Evolutionary conservation across 2,888 invertebrate species (phyloP).

Genomic region (Elysia crispata): DNA sequence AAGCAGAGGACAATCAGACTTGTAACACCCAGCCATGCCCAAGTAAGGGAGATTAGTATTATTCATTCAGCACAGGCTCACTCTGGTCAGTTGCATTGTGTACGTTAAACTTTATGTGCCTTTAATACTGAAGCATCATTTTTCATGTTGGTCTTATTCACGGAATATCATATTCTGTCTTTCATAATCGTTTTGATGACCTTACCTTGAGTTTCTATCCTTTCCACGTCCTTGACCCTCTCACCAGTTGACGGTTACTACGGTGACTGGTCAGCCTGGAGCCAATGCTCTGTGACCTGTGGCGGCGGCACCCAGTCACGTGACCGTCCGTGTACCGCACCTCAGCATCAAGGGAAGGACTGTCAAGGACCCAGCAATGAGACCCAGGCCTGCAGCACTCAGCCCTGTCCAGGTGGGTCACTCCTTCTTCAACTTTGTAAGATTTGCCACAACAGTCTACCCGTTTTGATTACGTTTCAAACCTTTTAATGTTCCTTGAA

Average conservation of each 20-base stretch:
- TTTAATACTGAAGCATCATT: too few species aligned
- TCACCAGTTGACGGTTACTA: slow-evolving; percentile 70
- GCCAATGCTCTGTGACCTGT: slow-evolving; percentile 65
- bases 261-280: slow-evolving; percentile 66
- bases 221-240: not conserved
- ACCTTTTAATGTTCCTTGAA: too few species aligned
- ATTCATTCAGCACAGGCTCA: too few species aligned
- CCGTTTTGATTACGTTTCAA: too few species aligned
- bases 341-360: slow-evolving; percentile 63
- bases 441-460: too few species aligned
- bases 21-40: slow-evolving; percentile 69
- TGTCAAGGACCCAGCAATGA: slow-evolving; percentile 62
- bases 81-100: too few species aligned
- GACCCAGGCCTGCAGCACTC: slow-evolving; percentile 61
- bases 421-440: slow-evolving; percentile 20
- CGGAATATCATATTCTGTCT: too few species aligned
- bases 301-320: slow-evolving; percentile 65
- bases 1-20: slow-evolving; percentile 53
- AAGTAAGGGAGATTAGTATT: slow-evolving; percentile 60
- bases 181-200: too few species aligned
- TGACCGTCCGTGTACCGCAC: slow-evolving; percentile 57
- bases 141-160: too few species aligned
- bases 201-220: not conserved
- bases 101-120: too few species aligned
- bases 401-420: slow-evolving; percentile 66